Evolutionary conservation across 2,113 vertebrate genomes (phyloP).

Genomic region (Salvelinus fontinalis): DNA sequence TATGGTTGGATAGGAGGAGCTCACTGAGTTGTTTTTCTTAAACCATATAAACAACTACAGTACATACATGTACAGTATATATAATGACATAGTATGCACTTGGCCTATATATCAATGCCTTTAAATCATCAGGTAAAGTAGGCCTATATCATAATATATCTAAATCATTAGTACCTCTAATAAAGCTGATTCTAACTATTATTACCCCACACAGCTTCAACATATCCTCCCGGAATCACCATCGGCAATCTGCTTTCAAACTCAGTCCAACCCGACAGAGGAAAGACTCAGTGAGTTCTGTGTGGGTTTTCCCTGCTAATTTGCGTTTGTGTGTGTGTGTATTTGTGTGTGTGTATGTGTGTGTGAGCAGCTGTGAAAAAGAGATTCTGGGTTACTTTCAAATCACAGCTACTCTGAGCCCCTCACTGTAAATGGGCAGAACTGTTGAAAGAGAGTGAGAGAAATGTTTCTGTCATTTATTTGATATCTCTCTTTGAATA

Average conservation of each 20-base stretch:
- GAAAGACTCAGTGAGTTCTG: neutral
- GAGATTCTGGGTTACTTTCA: slow-evolving; percentile 68
- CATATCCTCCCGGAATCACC: neutral
- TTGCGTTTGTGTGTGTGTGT: neutral
- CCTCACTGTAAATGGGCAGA: slow-evolving; percentile 66
- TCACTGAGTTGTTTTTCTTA: too few species aligned
- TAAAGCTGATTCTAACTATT: neutral
- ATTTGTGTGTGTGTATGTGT: slow-evolving; percentile 26
- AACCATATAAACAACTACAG: too few species aligned
- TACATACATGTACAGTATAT: too few species aligned
- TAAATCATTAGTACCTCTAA: slow-evolving; percentile 42
- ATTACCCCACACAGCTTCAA: neutral
- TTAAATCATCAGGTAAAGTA: too few species aligned
- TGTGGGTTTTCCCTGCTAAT: slow-evolving; percentile 14
- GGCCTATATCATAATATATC: slow-evolving; percentile 20
- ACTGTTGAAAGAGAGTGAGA: slow-evolving; percentile 60
- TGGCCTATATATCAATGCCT: too few species aligned
- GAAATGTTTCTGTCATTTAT: slow-evolving; percentile 69
- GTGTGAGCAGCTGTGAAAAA: slow-evolving; percentile 51
- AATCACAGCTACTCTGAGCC: slow-evolving; percentile 69
- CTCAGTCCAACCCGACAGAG: neutral
- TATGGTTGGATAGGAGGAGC: neutral
- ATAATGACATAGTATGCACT: too few species aligned
- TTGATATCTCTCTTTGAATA: slow-evolving; percentile 57
- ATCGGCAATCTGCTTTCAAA: neutral